phyloP scores from a whole-genome alignment of 2,797 vertebrate species.

The Diceros bicornis region DNA sequence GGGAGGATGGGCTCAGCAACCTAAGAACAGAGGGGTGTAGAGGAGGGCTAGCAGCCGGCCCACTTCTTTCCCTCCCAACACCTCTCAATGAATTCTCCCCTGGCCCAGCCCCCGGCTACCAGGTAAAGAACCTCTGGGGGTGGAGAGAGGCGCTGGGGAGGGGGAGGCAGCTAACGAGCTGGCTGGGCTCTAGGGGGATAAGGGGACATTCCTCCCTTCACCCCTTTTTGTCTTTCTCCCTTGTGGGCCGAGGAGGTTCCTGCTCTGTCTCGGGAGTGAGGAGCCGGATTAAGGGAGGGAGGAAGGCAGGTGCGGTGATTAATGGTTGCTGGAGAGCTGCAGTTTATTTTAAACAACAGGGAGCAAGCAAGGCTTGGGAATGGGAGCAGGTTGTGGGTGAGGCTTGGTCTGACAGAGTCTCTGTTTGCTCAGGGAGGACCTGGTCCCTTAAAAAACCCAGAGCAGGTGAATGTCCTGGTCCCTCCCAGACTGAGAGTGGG shows the following conservation, averaged over 20 bases:
- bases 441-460: neutral
- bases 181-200: neutral
- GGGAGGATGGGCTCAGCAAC: neutral
- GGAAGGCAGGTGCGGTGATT: neutral
- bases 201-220: neutral
- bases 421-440: constrained; percentile 79
- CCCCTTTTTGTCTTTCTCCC: neutral
- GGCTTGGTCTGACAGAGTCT: constrained; percentile 45
- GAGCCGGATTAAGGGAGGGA: neutral
- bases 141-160: neutral
- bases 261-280: neutral
- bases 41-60: neutral
- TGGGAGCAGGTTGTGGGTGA: constrained; percentile 41
- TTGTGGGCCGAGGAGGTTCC: neutral
- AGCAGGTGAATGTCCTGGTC: constrained; percentile 20
- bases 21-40: neutral
- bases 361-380: neutral
- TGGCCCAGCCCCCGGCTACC: neutral
- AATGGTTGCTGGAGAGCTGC: neutral
- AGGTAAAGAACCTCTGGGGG: neutral
- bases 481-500: neutral
- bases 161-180: neutral
- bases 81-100: neutral
- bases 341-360: neutral
- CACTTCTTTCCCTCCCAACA: neutral